phyloP scores from a whole-genome alignment of 1,140 invertebrate species.

The Mercenaria mercenaria region DNA sequence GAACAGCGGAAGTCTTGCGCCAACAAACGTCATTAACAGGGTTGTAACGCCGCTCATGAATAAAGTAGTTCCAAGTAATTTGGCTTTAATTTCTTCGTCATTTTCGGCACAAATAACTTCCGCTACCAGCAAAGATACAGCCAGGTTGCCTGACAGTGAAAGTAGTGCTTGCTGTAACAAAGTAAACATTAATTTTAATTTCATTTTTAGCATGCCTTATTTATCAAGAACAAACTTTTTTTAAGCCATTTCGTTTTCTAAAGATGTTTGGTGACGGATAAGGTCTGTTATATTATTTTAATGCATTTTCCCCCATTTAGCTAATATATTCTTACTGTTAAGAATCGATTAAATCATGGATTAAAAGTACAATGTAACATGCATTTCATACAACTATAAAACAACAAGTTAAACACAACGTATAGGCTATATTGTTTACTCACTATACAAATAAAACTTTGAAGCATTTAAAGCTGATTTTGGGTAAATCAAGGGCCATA shows the following conservation, averaged over 20 bases:
- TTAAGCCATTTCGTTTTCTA: neutral
- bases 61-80: slow-evolving; percentile 71
- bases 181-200: neutral
- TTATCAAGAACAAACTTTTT: neutral
- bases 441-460: too few species aligned
- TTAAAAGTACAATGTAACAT: too few species aligned
- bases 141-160: slow-evolving; percentile 65
- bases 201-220: neutral
- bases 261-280: neutral
- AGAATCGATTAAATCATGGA: too few species aligned
- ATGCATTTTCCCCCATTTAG: neutral
- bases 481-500: too few species aligned
- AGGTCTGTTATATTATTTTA: neutral
- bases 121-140: slow-evolving; percentile 66
- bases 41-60: slow-evolving; percentile 75
- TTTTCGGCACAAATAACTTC: slow-evolving; percentile 70
- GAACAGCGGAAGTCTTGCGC: slow-evolving; percentile 73
- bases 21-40: slow-evolving; percentile 62
- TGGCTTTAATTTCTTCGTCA: slow-evolving; percentile 70
- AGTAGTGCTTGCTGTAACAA: slow-evolving; percentile 66
- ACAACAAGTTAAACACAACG: too few species aligned
- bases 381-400: too few species aligned
- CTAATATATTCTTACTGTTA: too few species aligned
- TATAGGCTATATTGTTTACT: too few species aligned
- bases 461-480: too few species aligned